Base-by-base conservation (phyloP, 2,888 invertebrate species). In the Phanerotoma sp. region DNA sequence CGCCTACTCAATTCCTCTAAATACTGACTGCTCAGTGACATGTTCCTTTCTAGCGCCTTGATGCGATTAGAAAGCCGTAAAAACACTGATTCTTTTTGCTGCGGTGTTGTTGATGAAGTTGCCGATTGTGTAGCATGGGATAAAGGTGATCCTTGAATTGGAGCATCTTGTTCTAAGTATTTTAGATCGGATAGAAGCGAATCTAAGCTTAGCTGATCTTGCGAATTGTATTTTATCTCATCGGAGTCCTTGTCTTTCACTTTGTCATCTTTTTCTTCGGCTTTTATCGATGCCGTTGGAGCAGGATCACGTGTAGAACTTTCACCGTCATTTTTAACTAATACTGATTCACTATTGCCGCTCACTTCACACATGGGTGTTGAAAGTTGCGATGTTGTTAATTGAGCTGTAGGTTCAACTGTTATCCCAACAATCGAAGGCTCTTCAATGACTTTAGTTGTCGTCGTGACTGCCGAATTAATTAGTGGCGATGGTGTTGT, bases 1-100 rank as follows among this genome's bases (percentile, higher is more conserved):
- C 96, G 84, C 52, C 91, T 86, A 78, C 96, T 96, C 64, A 99
- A 80, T 75, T 98, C 97, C 77, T 97, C 97, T 63, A 99, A 81
- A 77, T 98, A 99, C 77, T 96, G 95, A 57, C 93, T 91, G 63
- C 96, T 96, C 35, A 99, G 82, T 11, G 96, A 96, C 87, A 99
- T 93, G 79, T 99, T 99, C 65, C 93, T 84, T 79, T 99, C 99
- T 65, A 99, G 82, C 47, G 91, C 88, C 88, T 95, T 96, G 54
- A 99, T 94, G 71, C 96, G 86, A 78, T 98, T 99, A 56, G 93
- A 94, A 55, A 99, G 83, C 63, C 97, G 83, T 72, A 98, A 85
- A 75, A 99, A 95, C n/a, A 97, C 93, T 7, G 95, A 94, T 77
- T 97, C 96, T 68, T 95, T 94, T 71, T 91, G 91, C 55, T 78